These are phyloP conservation scores for Morpho helenor DNA, from an alignment of 2,888 invertebrate species.

Conservation along the genomic window DNA sequence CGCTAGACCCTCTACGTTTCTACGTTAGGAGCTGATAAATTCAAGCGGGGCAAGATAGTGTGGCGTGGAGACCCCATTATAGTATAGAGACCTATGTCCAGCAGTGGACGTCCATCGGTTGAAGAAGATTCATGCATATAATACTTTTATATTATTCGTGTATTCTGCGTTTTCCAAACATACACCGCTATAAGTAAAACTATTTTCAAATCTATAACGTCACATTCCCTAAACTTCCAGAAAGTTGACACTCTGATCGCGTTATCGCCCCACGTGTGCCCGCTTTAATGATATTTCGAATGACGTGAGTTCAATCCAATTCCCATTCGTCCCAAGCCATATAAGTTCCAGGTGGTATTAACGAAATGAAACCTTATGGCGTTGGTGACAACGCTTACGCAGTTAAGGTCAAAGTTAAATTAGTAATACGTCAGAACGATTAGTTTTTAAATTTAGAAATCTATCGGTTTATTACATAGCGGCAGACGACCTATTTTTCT, in stretches of 20 bases:
- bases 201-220: no score
- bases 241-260: constrained; percentile 11
- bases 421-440: constrained; percentile 8
- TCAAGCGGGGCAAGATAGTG: no score
- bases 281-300: constrained; percentile 56
- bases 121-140: no score
- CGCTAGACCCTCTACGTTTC: no score
- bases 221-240: not conserved
- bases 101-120: no score
- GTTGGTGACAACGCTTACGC: constrained; percentile 42
- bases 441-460: constrained; percentile 13
- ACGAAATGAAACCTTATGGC: constrained; percentile 58
- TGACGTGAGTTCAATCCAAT: constrained; percentile 63
- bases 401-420: constrained; percentile 17
- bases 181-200: no score
- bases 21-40: no score
- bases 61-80: no score
- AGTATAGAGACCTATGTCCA: no score
- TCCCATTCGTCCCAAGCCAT: constrained; percentile 62
- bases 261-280: constrained; percentile 45
- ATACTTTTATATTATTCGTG: no score
- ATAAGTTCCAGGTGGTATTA: constrained; percentile 46
- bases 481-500: no score
- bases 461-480: constrained; percentile 4
- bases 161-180: no score